Conservation (phyloP, 1,140 invertebrate genomes). For the Drosophila sp. region DNA sequence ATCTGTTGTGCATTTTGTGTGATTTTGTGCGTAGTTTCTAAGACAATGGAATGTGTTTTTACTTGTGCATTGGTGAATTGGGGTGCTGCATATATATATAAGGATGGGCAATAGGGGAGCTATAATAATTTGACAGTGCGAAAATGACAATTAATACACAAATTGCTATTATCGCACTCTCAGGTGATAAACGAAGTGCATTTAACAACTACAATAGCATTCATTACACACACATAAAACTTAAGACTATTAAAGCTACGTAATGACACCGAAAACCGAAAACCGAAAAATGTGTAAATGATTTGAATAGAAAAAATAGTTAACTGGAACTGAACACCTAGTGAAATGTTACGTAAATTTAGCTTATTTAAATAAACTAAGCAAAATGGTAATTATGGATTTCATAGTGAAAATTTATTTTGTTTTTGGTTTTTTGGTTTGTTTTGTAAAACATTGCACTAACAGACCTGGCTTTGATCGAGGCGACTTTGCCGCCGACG, state of each 20-base stretch:
- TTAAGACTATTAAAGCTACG: slow-evolving; percentile 29
- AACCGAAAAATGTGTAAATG: slow-evolving; percentile 30
- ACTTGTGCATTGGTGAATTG: slow-evolving; percentile 52
- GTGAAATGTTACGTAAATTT: slow-evolving; percentile 30
- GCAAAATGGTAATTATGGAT: slow-evolving; percentile 57
- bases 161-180: slow-evolving; percentile 7
- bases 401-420: slow-evolving; percentile 36
- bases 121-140: slow-evolving; percentile 17
- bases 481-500: slow-evolving; percentile 97
- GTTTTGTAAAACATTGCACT: slow-evolving; percentile 56
- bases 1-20: slow-evolving; percentile 49
- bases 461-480: slow-evolving; percentile 98
- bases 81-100: slow-evolving; percentile 18
- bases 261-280: slow-evolving; percentile 45
- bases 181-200: slow-evolving; percentile 1
- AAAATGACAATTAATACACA: background rate
- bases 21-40: slow-evolving; percentile 61
- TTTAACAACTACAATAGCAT: slow-evolving; percentile 56
- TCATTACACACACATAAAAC: slow-evolving; percentile 57
- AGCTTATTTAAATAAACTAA: slow-evolving; percentile 65
- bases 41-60: slow-evolving; percentile 53
- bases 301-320: slow-evolving; percentile 21
- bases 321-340: slow-evolving; percentile 48
- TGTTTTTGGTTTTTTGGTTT: slow-evolving; percentile 40
- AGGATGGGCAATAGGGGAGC: slow-evolving; percentile 6